phyloP scores from a whole-genome alignment of 35 echinoderm and acorn worm species.

The Patiria miniata region DNA sequence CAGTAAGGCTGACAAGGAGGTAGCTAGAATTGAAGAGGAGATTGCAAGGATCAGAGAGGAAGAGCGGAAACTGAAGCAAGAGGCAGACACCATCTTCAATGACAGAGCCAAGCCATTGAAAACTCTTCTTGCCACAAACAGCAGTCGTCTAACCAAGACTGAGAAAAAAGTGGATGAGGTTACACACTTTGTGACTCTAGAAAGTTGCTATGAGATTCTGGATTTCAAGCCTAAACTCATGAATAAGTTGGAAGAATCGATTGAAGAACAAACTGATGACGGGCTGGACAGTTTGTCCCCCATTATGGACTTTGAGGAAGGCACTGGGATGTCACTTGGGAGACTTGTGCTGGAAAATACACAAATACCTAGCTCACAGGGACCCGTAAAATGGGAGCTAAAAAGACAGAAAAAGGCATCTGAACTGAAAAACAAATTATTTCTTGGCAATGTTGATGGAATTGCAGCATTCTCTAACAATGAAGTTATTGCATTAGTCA shows the following conservation, averaged over 20 bases:
- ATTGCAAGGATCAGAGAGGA: not conserved
- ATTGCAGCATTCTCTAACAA: not conserved
- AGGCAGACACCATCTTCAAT: not conserved
- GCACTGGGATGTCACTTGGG: not conserved
- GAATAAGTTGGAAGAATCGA: not conserved
- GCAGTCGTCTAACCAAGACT: not conserved
- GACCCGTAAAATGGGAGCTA: not conserved
- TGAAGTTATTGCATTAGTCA: not conserved
- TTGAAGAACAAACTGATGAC: not conserved
- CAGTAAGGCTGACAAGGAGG: not conserved
- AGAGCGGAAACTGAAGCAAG: conserved; percentile 1
- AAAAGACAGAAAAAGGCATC: not conserved
- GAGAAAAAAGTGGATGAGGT: not conserved
- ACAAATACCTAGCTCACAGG: not conserved
- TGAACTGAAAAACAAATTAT: too few relatives aligned
- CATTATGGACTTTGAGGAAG: conserved; percentile 1
- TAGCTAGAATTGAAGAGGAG: not conserved
- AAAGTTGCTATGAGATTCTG: conserved; percentile 10
- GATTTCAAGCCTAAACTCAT: not conserved
- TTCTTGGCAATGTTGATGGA: not conserved
- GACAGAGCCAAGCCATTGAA: not conserved
- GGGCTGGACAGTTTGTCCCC: not conserved
- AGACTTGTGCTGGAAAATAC: not conserved
- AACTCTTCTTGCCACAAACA: not conserved
- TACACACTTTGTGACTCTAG: not conserved